Base-by-base conservation (phyloP, 1,140 invertebrate genomes). In the Oreohelix idahoensis region DNA sequence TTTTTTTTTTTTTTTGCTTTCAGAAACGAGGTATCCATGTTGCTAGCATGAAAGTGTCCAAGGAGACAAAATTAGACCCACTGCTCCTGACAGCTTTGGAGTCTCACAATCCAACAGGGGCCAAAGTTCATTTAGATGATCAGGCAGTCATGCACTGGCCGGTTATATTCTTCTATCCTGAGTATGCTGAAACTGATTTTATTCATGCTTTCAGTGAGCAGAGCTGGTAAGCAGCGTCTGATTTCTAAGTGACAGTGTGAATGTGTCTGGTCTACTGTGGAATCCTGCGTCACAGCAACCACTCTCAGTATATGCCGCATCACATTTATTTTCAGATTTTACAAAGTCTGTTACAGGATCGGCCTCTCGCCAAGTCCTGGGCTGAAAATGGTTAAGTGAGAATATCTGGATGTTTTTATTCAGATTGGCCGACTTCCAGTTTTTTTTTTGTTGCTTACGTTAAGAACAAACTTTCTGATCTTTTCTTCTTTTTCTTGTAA, bases 161-260 rank as follows among this genome's bases (percentile, higher is more conserved):
- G 66, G 94, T 96, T 75, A 92, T 96, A 58, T 95, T 98, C 87
- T 92, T 96, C 29, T 98, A 97, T 92, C 97, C 97, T 8, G 96
- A 97, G 93, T 86, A 89, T 79, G 89, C 88, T 20, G 90, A 93
- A 86, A 93, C 93, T 0, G 93, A 94, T 86, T 92, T 93, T 81
- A 90, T 94, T 39, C 89, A 91, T 66, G 88, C 94, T 84, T 96
- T 97, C 87, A 92, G 94, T 81, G 96, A 97, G 93, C 94, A 95
- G 84, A 92, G 93, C n/a, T 94, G 92, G 95, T 96, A 35, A 53
- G 39, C 17, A 23, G 5, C 11, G 0, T 51, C 26, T 39, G 71
- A n/a, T 74, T 49, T 8, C 17, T 8, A 8, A 49, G 45, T 58
- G 42, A 45, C 29, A 10, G 15, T 71, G 69, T 71, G 32, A n/a